A percentile compares a stretch with the other conserved stretches of the same genome.
Conservation (phyloP, 2,888 invertebrate genomes). For the Phoronis australis region DNA sequence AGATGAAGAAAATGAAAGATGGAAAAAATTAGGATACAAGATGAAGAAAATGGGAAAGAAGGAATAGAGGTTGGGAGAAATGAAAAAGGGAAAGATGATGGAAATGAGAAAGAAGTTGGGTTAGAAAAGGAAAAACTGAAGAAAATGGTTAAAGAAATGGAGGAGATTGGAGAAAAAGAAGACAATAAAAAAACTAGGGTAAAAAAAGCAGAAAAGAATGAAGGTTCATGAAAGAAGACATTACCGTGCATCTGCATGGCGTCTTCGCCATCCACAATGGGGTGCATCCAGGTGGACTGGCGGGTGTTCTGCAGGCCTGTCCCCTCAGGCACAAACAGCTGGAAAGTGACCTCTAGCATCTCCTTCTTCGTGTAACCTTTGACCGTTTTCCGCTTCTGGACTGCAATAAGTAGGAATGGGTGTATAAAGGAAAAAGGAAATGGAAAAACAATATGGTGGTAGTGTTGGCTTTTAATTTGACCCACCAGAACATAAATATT, state of each 20-base stretch:
- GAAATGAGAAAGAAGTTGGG: neutral
- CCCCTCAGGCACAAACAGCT: constrained; percentile 44
- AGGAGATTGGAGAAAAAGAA: neutral
- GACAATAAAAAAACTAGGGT: neutral
- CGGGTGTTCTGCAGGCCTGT: constrained; percentile 35
- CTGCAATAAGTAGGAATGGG: no score
- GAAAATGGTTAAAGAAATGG: neutral
- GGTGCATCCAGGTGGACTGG: constrained; percentile 50
- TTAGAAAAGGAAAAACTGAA: neutral
- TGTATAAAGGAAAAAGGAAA: no score
- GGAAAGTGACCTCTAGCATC: constrained; percentile 43
- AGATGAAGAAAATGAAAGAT: constrained; percentile 1
- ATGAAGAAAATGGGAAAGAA: neutral
- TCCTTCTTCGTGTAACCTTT: no score
- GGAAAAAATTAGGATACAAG: neutral
- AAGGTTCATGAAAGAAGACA: constrained; percentile 1
- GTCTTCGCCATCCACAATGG: constrained; percentile 48
- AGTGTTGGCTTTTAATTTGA: no score
- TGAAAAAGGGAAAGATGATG: constrained; percentile 2
- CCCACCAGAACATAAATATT: no score
- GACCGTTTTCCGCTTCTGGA: no score
- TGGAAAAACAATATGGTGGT: no score
- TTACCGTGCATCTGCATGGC: constrained; percentile 43
- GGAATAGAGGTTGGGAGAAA: neutral
- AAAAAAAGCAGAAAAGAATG: neutral